Evolutionary conservation across 2,797 vertebrate genomes (phyloP).

Genomic region (Pangasius sanitwongsei): DNA sequence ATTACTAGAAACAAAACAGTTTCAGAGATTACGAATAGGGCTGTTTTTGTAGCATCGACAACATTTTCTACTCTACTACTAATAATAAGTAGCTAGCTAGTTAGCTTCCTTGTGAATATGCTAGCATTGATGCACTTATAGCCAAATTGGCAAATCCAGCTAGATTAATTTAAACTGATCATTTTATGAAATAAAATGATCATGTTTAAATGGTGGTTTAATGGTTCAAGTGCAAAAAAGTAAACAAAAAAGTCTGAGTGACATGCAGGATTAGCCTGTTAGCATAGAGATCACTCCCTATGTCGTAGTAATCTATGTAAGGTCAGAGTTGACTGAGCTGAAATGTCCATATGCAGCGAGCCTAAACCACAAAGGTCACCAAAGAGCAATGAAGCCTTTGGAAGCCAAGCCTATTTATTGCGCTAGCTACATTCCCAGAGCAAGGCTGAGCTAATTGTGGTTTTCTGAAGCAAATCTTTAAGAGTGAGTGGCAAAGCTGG

Average conservation of each 20-base stretch:
- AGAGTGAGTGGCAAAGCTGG: neutral
- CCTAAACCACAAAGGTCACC: conserved; percentile 16
- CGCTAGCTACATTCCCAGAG: neutral
- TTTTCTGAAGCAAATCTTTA: neutral
- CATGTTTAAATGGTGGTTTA: neutral
- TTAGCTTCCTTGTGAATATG: neutral
- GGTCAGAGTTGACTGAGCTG: neutral
- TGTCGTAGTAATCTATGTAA: neutral
- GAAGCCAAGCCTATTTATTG: neutral
- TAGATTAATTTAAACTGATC: neutral
- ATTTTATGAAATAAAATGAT: neutral
- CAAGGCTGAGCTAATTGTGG: conserved; percentile 7
- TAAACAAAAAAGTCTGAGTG: neutral
- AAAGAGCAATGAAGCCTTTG: conserved; percentile 5
- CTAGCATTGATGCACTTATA: neutral
- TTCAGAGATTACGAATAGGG: neutral
- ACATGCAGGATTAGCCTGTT: neutral
- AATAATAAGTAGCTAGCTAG: neutral
- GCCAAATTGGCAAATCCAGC: neutral
- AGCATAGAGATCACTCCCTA: neutral
- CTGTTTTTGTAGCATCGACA: neutral
- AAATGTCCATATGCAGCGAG: neutral
- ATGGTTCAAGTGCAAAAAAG: neutral
- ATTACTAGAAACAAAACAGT: neutral
- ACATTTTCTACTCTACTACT: neutral